phyloP scores from a whole-genome alignment of 2,113 vertebrate species.

The Candoia aspera region DNA sequence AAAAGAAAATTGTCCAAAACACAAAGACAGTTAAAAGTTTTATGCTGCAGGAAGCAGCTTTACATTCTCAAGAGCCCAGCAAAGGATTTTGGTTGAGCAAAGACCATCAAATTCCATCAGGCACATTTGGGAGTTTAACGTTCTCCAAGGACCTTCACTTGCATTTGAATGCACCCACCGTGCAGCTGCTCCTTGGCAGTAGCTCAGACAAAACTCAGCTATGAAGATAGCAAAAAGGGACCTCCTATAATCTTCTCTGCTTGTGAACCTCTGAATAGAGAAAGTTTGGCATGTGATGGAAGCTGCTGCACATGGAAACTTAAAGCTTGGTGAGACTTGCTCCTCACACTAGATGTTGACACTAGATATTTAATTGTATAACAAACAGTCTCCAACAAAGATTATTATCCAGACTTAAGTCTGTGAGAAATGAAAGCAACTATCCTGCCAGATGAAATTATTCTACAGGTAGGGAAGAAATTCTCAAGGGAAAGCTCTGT shows the following conservation, averaged over 20 bases:
- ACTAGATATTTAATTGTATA: background rate
- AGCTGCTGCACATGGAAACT: background rate
- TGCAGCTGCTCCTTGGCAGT: background rate
- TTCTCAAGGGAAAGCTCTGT: background rate
- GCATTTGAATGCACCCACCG: too few species aligned
- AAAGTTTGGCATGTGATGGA: background rate
- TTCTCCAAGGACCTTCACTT: background rate
- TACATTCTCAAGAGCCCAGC: background rate
- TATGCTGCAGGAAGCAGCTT: background rate
- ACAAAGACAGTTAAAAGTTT: background rate
- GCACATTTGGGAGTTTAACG: background rate
- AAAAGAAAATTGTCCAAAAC: slow-evolving; percentile 11
- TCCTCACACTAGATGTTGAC: background rate
- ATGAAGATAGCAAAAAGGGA: background rate
- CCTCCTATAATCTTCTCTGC: background rate
- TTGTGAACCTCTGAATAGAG: background rate
- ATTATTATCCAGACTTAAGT: background rate
- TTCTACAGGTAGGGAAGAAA: background rate
- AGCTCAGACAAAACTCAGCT: background rate
- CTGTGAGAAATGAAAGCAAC: background rate
- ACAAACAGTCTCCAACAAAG: background rate
- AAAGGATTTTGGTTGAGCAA: background rate
- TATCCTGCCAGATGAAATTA: too few species aligned
- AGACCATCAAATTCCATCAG: background rate
- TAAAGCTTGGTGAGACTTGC: background rate